Evolutionary conservation across 2,888 invertebrate species (phyloP).

Genomic region (Platerodrilus igneus): DNA sequence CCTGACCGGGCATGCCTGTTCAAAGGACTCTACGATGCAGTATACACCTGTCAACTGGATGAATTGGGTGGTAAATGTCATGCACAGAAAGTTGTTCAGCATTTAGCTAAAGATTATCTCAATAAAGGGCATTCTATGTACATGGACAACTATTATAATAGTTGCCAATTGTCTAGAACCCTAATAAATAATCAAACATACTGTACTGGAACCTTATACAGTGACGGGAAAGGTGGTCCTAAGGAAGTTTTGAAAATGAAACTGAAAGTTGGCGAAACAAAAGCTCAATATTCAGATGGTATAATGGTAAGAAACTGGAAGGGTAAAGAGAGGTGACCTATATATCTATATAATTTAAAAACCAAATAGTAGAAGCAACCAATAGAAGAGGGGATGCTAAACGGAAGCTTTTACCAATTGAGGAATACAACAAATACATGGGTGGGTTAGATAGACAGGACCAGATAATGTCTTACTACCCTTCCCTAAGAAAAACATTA

Average conservation of each 20-base stretch:
- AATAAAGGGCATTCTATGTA: slow-evolving; percentile 2
- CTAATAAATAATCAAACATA: slow-evolving; percentile 2
- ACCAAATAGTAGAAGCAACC: too few species aligned
- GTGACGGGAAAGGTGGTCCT: not conserved
- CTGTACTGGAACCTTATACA: slow-evolving; percentile 1
- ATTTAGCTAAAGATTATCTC: not conserved
- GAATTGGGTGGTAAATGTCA: slow-evolving; percentile 33
- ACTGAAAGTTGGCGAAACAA: too few species aligned
- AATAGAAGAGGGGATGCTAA: slow-evolving; percentile 1
- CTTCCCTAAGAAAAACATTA: not conserved
- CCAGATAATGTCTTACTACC: too few species aligned
- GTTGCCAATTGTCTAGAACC: slow-evolving; percentile 2
- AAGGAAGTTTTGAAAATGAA: not conserved
- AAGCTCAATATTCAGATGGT: not conserved
- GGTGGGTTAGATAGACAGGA: too few species aligned
- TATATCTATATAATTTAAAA: not conserved
- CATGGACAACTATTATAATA: slow-evolving; percentile 9
- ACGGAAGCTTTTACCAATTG: too few species aligned
- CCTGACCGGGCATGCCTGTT: too few species aligned
- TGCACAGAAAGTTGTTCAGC: slow-evolving; percentile 21
- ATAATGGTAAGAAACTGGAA: slow-evolving; percentile 1
- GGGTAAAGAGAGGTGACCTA: not conserved
- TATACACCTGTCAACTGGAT: slow-evolving; percentile 34
- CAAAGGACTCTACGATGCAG: too few species aligned
- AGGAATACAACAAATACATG: too few species aligned